Evolutionary conservation across 1,140 invertebrate species (phyloP), one percentile per base, ranked within the genome.

Genomic region (Drosophila pseudoobscura): DNA sequence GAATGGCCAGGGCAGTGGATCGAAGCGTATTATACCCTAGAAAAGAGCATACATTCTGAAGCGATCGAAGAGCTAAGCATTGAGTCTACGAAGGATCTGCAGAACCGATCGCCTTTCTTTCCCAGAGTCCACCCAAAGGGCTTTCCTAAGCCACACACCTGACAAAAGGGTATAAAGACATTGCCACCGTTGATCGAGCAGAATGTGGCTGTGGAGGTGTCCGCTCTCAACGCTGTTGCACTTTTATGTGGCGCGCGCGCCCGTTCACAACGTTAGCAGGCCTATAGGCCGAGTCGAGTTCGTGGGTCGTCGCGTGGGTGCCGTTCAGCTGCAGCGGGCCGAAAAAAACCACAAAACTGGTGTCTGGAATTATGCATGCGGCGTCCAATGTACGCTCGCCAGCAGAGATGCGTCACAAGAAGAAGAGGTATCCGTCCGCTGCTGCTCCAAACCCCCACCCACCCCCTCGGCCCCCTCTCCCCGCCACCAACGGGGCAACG

Each of bases 401-500:
- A 57, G 89, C 89, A 20, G 85, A 91, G 72, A 88, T 89, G 85
- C 79, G 89, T 45, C 89, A 91, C 61, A 91, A 91, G 53, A 91
- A 91, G 89, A 91, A 91, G 73, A 89, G 89, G 89, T 91, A 84
- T 26, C 65, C 65, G 17, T 31, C 29, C 5, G 13, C 26, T 26
- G n/a, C 17, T 22, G 31, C 17, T 43, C 2, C 24, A 0, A 0
- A 0, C 24, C 0, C 24, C 24, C 24, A 3, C 24, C 15, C 15
- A 15, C 15, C 15, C 15, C 3, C 5, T 5, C 24, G 24, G 24
- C 3, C 3, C 24, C 3, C 3, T 24, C 24, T 3, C 24, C 24
- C 24, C 17, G 17, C 17, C 17, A 17, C 17, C 17, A 17, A 17
- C 17, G 17, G 17, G 17, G 17, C 17, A 17, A 17, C 0, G 17